Evolutionary conservation across 2,113 vertebrate species (phyloP), one percentile per base, ranked within the genome.

Genomic region (Psilopogon haemacephalus): DNA sequence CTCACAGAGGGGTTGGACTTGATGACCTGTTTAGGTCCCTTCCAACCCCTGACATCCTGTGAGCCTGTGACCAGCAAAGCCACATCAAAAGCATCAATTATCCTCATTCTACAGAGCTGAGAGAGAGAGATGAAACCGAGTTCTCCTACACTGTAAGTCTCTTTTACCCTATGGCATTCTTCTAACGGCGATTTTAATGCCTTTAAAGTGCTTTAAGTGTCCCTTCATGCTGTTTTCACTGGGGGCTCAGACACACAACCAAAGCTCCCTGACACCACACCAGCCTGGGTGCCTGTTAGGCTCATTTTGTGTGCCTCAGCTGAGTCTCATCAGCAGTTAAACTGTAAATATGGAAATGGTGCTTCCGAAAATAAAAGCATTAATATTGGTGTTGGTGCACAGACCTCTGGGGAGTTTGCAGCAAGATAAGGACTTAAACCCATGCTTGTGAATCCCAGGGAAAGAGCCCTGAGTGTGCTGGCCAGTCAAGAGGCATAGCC

Each of bases 21-120:
- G n/a, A n/a, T n/a, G n/a, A n/a, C n/a, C n/a, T n/a, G n/a, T n/a
- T n/a, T n/a, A n/a, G n/a, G n/a, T n/a, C n/a, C n/a, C n/a, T n/a
- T n/a, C n/a, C n/a, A n/a, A n/a, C n/a, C n/a, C n/a, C n/a, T n/a
- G n/a, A n/a, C n/a, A n/a, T n/a, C n/a, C n/a, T n/a, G n/a, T n/a
- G n/a, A n/a, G n/a, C n/a, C n/a, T n/a, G n/a, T n/a, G n/a, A 44
- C 42, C 17, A 44, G 16, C 78, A 37, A 68, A 88, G 14, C 4
- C 65, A 44, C 24, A 0, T 0, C 1, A 18, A 37, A 63, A 74
- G 28, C 7, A 54, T 2, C 24, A 13, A 5, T 38, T 70, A 37
- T 42, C 33, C 75, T 35, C 8, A 18, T 80, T 74, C 90, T 32
- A n/a, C 52, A 58, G 28, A 32, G 11, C 26, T 28, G 73, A 71